Base-by-base conservation (phyloP, 2,888 invertebrate species). In the Dicyrtomina minuta region DNA sequence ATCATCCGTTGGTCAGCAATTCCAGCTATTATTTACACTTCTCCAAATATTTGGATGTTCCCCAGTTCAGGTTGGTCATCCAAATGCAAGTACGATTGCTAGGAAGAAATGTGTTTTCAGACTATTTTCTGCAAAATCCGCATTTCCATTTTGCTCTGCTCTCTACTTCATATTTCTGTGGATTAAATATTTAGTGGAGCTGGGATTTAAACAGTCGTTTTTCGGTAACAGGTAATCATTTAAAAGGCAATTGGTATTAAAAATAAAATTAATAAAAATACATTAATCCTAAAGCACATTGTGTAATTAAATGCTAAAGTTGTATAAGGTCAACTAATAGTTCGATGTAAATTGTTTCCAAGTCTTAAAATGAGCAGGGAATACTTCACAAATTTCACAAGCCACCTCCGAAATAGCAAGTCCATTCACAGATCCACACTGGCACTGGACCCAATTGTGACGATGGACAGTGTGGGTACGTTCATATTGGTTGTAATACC, bases 361-460 rank as follows among this genome's bases (percentile, higher is more conserved):
- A 58, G 59, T 20, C 33, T 58, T 58, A 33, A 15, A 13, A 58
- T 27, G 8, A 58, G 59, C 59, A 58, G 27, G 20, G 59, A 58
- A 27, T 58, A 58, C 20, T 58, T 58, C 27, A 27, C 33, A 5
- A 33, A 26, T n/a, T 58, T 58, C 33, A 58, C 59, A 6, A 58
- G 15, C 5, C 27, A 24, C 6, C 13, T n/a, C 2, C 8, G 27
- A 39, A 15, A 20, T 15, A 13, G 3, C 3, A 58, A 58, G 13
- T 55, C 10, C 24, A 27, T 33, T 15, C n/a, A 24, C 5, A 10
- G 27, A 2, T 49, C 49, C n/a, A 5, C 5, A 10, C 27, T 33
- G 33, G 24, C 5, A 10, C 27, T 33, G 33, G 24, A 20, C 4
- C 26, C n/a, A 12, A 58, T 58, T 20, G 59, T 33, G n/a, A 27